phyloP scores from a whole-genome alignment of 1,140 invertebrate species.

The Neodiprion fabricii region DNA sequence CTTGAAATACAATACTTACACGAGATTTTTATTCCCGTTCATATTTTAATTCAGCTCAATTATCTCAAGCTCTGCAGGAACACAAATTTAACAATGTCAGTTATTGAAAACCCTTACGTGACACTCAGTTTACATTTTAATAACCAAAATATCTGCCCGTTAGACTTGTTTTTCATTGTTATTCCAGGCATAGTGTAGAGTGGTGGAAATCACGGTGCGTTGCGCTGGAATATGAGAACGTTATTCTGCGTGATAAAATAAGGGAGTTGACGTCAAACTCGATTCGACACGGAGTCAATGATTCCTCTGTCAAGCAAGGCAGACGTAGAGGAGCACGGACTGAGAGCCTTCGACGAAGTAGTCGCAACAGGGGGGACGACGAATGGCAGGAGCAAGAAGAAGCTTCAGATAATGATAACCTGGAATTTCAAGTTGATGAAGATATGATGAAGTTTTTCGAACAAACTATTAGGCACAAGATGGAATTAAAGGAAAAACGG shows the following conservation, averaged over 20 bases:
- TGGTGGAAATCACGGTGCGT: constrained; percentile 73
- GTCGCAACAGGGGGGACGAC: background rate
- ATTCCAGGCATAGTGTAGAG: constrained; percentile 57
- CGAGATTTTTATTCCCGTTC: background rate
- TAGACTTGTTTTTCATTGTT: background rate
- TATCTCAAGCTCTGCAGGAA: too few species aligned
- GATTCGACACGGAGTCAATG: constrained; percentile 10
- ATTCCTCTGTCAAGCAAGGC: constrained; percentile 14
- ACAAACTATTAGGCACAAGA: constrained; percentile 65
- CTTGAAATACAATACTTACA: constrained; percentile 10
- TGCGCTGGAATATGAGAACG: constrained; percentile 71
- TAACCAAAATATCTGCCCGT: too few species aligned
- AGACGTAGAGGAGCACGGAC: background rate
- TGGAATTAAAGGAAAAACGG: constrained; percentile 56
- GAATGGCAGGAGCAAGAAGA: constrained; percentile 20
- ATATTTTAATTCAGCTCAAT: background rate
- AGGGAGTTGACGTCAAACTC: constrained; percentile 35
- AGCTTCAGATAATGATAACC: constrained; percentile 43
- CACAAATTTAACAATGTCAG: too few species aligned
- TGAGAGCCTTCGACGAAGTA: constrained; percentile 39
- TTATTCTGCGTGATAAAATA: constrained; percentile 61
- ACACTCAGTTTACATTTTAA: too few species aligned
- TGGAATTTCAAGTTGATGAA: constrained; percentile 68
- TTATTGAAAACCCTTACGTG: too few species aligned
- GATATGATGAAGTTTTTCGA: constrained; percentile 71